Conservation (phyloP, 2,113 vertebrate genomes). For the Mustela nigripes region DNA sequence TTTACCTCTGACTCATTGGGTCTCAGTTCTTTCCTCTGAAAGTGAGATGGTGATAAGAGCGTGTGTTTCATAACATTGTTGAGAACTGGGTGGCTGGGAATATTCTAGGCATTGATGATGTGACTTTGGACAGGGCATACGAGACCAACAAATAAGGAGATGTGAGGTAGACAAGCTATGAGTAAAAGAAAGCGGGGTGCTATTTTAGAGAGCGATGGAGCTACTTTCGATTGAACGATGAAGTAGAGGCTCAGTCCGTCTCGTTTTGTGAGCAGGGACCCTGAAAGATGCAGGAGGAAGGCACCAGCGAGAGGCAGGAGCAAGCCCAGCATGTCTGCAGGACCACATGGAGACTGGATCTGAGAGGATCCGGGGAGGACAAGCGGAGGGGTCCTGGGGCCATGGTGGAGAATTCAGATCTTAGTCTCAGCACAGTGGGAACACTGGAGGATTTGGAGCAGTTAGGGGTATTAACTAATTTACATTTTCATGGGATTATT, state of each 20-base stretch:
- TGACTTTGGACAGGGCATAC: background rate
- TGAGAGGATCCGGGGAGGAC: background rate
- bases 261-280: background rate
- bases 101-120: background rate
- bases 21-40: background rate
- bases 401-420: background rate
- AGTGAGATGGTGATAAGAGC: background rate
- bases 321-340: background rate
- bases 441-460: background rate
- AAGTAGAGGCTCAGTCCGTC: background rate
- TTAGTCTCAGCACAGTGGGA: background rate
- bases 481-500: background rate
- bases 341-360: background rate
- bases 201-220: background rate
- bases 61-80: background rate
- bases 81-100: background rate
- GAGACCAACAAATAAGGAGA: background rate
- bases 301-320: background rate
- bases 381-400: background rate
- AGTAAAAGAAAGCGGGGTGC: background rate
- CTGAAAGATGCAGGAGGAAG: background rate
- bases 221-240: background rate
- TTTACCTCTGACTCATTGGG: background rate
- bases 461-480: background rate
- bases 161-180: background rate